Conservation (phyloP, 1,140 invertebrate species). For the Drosophila biarmipes region DNA sequence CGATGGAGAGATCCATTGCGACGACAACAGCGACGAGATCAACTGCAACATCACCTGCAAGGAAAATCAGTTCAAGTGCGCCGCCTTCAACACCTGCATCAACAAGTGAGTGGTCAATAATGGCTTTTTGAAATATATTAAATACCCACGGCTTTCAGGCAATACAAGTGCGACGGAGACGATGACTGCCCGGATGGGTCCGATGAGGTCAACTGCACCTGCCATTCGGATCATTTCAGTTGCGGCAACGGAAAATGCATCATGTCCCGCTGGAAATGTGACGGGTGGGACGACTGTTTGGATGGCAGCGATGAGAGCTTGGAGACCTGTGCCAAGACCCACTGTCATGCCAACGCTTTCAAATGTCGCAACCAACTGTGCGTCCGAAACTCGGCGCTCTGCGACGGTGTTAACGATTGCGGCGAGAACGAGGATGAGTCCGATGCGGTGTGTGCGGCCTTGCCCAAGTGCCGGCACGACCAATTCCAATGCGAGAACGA, state of each 20-base stretch:
- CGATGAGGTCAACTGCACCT: slow-evolving; percentile 92
- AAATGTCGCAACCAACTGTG: slow-evolving; percentile 87
- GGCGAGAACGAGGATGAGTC: slow-evolving; percentile 87
- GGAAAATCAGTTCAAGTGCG: slow-evolving; percentile 86
- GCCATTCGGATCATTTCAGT: slow-evolving; percentile 95
- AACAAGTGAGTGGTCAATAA: slow-evolving; percentile 83
- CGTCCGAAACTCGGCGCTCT: slow-evolving; percentile 88
- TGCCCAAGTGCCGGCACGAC: slow-evolving; percentile 89
- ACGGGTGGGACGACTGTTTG: slow-evolving; percentile 90
- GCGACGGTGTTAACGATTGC: slow-evolving; percentile 89
- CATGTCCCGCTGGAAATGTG: slow-evolving; percentile 92
- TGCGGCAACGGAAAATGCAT: slow-evolving; percentile 95
- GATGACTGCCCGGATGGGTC: slow-evolving; percentile 97
- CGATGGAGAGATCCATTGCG: slow-evolving; percentile 90
- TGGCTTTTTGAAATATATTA: background rate
- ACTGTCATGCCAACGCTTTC: slow-evolving; percentile 88
- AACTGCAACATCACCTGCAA: slow-evolving; percentile 71
- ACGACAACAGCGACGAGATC: slow-evolving; percentile 91
- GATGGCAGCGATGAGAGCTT: slow-evolving; percentile 94
- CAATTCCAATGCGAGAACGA: slow-evolving; percentile 91
- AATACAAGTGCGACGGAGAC: slow-evolving; percentile 86
- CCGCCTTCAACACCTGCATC: slow-evolving; percentile 88
- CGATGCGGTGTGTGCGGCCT: slow-evolving; percentile 85
- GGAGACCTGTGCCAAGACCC: slow-evolving; percentile 91
- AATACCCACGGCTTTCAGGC: slow-evolving; percentile 32